Evolutionary conservation across 2,797 vertebrate species (phyloP).

Genomic region (Picus viridis): DNA sequence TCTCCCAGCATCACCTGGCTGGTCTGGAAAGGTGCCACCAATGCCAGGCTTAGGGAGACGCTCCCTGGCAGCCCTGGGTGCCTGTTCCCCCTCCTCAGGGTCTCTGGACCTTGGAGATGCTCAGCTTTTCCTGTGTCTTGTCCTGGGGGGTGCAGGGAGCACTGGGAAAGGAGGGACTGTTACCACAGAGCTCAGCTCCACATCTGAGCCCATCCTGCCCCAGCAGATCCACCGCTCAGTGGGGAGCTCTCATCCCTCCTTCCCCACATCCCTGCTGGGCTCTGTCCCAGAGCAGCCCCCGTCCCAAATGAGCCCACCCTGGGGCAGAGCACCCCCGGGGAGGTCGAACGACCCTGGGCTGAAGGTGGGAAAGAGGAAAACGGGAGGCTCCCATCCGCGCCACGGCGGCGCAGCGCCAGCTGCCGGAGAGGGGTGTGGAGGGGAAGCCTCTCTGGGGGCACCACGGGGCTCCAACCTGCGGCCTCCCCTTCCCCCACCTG

Average conservation of each 20-base stretch:
- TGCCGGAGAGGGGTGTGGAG: too few relatives aligned
- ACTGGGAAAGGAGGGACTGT: background rate
- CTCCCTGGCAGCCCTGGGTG: background rate
- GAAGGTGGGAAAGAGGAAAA: background rate
- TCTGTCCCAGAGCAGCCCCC: background rate
- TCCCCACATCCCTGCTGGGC: fast-evolving
- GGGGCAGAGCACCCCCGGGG: fast-evolving
- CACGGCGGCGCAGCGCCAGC: background rate
- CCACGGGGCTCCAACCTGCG: fast-evolving
- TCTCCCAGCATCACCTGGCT: background rate
- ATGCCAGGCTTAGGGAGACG: background rate
- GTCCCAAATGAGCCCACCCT: background rate
- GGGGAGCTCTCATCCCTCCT: background rate
- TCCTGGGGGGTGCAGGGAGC: fast-evolving
- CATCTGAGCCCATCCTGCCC: background rate
- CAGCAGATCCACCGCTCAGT: fast-evolving
- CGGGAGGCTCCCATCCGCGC: background rate
- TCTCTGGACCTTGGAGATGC: too few relatives aligned
- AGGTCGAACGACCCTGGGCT: background rate
- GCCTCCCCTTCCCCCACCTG: background rate
- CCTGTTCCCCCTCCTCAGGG: fast-evolving
- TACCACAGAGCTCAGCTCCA: background rate
- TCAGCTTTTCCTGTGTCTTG: background rate
- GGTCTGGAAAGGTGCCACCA: background rate
- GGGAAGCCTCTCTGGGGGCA: background rate